These are phyloP conservation scores for Hydropotes inermis DNA, from an alignment of 2,113 vertebrate genomes.

Conservation along the genomic window DNA sequence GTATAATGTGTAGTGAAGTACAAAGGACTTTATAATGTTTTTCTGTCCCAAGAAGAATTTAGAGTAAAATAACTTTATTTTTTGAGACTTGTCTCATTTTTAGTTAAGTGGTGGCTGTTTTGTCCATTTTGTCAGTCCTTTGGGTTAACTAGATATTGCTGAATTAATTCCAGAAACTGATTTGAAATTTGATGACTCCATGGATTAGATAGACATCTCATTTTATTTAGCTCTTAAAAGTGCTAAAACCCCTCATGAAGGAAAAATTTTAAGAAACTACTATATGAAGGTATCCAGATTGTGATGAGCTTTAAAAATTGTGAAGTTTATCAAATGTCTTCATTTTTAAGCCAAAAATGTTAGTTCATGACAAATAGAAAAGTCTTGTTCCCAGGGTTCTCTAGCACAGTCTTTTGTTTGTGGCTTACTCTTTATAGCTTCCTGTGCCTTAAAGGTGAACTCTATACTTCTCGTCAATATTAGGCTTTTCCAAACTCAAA, in stretches of 20 bases:
- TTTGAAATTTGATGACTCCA: slow-evolving; percentile 31
- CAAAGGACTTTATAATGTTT: slow-evolving; percentile 57
- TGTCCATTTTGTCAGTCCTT: slow-evolving; percentile 13
- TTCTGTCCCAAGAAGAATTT: slow-evolving; percentile 58
- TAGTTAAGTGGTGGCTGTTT: background rate
- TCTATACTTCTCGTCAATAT: slow-evolving; percentile 42
- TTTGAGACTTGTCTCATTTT: slow-evolving; percentile 38
- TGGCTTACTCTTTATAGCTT: slow-evolving; percentile 54
- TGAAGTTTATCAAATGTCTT: slow-evolving; percentile 50
- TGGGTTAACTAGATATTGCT: slow-evolving; percentile 28
- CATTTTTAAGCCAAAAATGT: slow-evolving; percentile 61
- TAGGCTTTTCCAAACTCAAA: slow-evolving; percentile 48
- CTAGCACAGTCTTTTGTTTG: slow-evolving; percentile 41
- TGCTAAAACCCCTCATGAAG: slow-evolving; percentile 36
- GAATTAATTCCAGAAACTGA: slow-evolving; percentile 49
- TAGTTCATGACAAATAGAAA: slow-evolving; percentile 11
- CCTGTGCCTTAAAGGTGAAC: slow-evolving; percentile 69
- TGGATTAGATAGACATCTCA: background rate
- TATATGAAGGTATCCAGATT: slow-evolving; percentile 48
- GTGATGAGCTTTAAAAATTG: slow-evolving; percentile 54
- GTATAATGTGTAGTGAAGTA: slow-evolving; percentile 40
- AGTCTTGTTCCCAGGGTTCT: slow-evolving; percentile 47
- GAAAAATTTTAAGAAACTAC: slow-evolving; percentile 1
- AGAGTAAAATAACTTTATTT: slow-evolving; percentile 12
- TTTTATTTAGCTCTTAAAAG: slow-evolving; percentile 56